Conservation (phyloP, 2,797 vertebrate species). For the Sebastolobus altivelis region DNA sequence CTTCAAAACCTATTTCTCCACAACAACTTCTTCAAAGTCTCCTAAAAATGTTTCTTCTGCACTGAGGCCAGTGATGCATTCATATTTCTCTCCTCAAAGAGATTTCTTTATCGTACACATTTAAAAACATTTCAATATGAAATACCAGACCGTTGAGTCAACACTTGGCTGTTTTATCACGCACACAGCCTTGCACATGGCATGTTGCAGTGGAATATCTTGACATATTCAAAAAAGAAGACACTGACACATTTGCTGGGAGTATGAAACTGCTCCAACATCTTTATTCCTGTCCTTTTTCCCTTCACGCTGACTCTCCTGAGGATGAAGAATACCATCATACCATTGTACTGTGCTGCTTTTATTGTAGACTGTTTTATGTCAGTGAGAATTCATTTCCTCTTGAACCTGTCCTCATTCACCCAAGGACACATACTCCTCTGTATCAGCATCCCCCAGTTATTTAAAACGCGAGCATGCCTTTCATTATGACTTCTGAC, state of each 20-base stretch:
- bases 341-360: constrained; percentile 68
- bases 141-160: constrained; percentile 46
- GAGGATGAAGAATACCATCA: constrained; percentile 76
- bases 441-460: constrained; percentile 83
- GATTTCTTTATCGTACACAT: constrained; percentile 30
- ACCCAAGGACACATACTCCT: constrained; percentile 77
- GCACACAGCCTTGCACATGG: constrained; percentile 38
- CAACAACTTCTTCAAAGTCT: constrained; percentile 32
- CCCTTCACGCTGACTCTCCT: constrained; percentile 73
- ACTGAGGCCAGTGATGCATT: constrained; percentile 40
- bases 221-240: constrained; percentile 57
- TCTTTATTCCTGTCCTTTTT: constrained; percentile 77
- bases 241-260: constrained; percentile 63
- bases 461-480: constrained; percentile 85
- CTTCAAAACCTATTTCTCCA: constrained; percentile 29
- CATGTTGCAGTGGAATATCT: constrained; percentile 56
- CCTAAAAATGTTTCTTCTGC: constrained; percentile 17
- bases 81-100: constrained; percentile 42
- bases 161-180: constrained; percentile 55
- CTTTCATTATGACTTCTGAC: constrained; percentile 89
- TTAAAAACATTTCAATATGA: constrained; percentile 65
- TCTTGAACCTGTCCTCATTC: constrained; percentile 83
- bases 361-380: constrained; percentile 80
- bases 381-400: constrained; percentile 74
- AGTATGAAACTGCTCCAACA: constrained; percentile 65